phyloP scores from a whole-genome alignment of 2,797 vertebrate species.

The Coreius guichenoti region DNA sequence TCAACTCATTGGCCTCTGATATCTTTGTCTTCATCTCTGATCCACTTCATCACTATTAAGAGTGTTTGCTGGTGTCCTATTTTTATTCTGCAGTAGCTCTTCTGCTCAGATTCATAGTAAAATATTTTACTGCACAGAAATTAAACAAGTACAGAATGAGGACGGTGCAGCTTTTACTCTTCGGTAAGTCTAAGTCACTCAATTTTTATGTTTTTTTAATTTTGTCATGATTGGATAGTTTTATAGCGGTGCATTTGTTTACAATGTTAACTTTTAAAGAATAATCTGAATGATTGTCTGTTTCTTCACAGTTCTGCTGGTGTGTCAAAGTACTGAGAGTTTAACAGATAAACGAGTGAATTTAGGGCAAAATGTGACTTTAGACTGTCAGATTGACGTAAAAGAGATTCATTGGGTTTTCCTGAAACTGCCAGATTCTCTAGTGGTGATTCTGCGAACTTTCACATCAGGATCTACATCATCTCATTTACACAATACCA shows the following conservation, averaged over 20 bases:
- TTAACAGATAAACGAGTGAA: not conserved
- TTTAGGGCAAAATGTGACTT: not conserved
- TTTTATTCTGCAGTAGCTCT: not conserved
- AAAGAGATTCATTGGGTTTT: not conserved
- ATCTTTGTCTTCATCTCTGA: not conserved
- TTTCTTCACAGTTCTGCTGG: not conserved
- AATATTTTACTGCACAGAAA: not conserved
- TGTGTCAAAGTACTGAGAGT: not conserved
- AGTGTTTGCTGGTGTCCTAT: not conserved
- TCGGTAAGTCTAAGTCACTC: constrained; percentile 4
- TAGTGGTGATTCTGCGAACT: not conserved
- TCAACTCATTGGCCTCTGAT: too few species aligned
- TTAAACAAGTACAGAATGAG: not conserved
- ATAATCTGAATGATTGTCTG: too few species aligned
- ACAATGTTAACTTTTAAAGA: too few species aligned
- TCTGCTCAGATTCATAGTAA: not conserved
- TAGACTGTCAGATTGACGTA: not conserved
- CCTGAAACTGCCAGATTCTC: not conserved
- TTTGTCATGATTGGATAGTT: too few species aligned
- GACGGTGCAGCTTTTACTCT: not conserved
- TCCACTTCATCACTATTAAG: not conserved
- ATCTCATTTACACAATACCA: too few species aligned
- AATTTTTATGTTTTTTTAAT: too few species aligned
- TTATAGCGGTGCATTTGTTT: too few species aligned
- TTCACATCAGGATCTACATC: fast-evolving